phyloP scores from a whole-genome alignment of 1,140 invertebrate genomes.

The Lepidurus arcticus region DNA sequence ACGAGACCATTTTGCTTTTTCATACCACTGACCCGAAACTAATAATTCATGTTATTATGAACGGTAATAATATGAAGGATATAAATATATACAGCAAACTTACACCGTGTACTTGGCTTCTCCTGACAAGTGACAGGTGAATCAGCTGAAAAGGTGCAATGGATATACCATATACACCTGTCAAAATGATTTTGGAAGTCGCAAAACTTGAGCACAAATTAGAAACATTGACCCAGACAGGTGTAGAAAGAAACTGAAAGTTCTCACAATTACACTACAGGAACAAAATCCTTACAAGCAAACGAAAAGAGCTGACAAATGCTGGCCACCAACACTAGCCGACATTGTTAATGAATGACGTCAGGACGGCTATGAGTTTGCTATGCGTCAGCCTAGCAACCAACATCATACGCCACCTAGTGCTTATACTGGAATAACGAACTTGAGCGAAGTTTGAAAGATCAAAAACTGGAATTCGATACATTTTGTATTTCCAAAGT shows the following conservation, averaged over 20 bases:
- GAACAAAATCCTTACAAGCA: background rate
- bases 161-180: no score
- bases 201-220: background rate
- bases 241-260: background rate
- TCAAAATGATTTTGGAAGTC: background rate
- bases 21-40: no score
- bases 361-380: background rate
- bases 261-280: background rate
- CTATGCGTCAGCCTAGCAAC: background rate
- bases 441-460: no score
- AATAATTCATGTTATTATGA: no score
- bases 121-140: no score
- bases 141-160: no score
- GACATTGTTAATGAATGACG: conserved; percentile 19
- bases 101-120: no score
- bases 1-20: no score
- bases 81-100: no score
- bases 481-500: no score
- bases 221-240: background rate
- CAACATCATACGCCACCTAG: background rate
- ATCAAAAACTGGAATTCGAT: no score
- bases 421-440: background rate
- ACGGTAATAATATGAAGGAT: no score
- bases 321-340: conserved; percentile 3
- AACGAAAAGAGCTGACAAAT: conserved; percentile 8